Evolutionary conservation across 2,113 vertebrate species (phyloP).

Genomic region (Epinephelus cyanopodus): DNA sequence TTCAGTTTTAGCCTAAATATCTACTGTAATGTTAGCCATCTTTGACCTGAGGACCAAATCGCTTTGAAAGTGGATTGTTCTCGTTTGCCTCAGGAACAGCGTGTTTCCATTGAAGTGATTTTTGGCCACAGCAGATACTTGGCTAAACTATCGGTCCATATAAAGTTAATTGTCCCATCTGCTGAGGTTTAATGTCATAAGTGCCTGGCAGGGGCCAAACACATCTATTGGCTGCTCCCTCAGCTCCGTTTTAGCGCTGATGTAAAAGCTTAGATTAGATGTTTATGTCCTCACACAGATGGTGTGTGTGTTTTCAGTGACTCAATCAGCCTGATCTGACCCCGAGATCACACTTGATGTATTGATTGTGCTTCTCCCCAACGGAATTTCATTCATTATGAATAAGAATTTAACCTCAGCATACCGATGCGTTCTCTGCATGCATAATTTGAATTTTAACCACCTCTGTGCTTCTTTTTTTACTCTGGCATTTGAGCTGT

Average conservation of each 20-base stretch:
- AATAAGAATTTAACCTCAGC: neutral
- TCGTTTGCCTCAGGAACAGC: neutral
- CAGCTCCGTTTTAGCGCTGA: slow-evolving; percentile 6
- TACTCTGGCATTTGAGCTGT: neutral
- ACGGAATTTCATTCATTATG: neutral
- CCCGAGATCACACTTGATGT: slow-evolving; percentile 2
- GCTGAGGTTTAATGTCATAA: slow-evolving; percentile 47
- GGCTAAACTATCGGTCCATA: slow-evolving; percentile 16
- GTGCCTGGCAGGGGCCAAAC: slow-evolving; percentile 27
- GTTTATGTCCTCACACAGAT: slow-evolving; percentile 36
- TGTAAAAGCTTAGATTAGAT: slow-evolving; percentile 39
- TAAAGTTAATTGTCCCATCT: slow-evolving; percentile 54
- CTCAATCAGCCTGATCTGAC: slow-evolving; percentile 33
- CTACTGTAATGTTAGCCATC: neutral
- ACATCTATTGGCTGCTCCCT: slow-evolving; percentile 26
- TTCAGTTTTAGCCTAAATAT: neutral
- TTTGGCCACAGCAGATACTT: slow-evolving; percentile 17
- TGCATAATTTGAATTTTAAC: neutral
- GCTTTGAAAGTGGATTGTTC: neutral
- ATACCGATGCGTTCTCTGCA: neutral
- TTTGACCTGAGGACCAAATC: neutral
- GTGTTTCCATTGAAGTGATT: neutral
- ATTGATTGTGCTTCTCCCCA: neutral
- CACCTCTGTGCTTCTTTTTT: neutral
- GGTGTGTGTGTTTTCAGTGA: slow-evolving; percentile 13